A percentile compares a stretch with the other conserved stretches of the same genome.
phyloP scores from a whole-genome alignment of 2,113 vertebrate genomes.

The Ictalurus furcatus region DNA sequence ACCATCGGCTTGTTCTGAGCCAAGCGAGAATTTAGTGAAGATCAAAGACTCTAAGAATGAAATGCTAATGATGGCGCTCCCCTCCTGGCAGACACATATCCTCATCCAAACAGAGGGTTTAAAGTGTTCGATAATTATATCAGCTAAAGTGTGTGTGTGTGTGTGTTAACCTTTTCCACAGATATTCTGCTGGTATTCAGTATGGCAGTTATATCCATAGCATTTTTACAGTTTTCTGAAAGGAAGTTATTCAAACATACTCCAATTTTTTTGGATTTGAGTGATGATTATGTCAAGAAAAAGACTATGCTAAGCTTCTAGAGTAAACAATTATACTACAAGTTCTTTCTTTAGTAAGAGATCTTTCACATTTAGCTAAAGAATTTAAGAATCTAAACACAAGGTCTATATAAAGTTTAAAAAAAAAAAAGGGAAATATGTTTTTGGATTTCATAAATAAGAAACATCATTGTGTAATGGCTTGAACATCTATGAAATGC shows the following conservation, averaged over 20 bases:
- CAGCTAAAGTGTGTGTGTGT: neutral
- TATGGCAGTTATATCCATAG: neutral
- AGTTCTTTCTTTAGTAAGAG: too few relatives aligned
- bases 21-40: slow-evolving; percentile 22
- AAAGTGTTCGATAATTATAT: slow-evolving; percentile 24
- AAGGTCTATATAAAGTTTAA: neutral
- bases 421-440: neutral
- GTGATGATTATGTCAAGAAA: neutral
- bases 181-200: neutral
- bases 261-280: neutral
- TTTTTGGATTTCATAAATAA: neutral
- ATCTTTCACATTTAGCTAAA: neutral
- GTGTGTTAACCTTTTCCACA: slow-evolving; percentile 1
- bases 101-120: slow-evolving; percentile 37
- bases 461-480: neutral
- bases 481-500: neutral
- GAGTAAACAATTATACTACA: too few relatives aligned
- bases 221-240: neutral
- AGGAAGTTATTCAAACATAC: neutral
- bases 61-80: slow-evolving; percentile 28
- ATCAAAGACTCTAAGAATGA: slow-evolving; percentile 49
- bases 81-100: slow-evolving; percentile 20
- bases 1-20: slow-evolving; percentile 25
- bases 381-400: neutral
- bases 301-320: neutral